phyloP scores from a whole-genome alignment of 2,888 invertebrate species.

The Ecdyonurus torrentis region DNA sequence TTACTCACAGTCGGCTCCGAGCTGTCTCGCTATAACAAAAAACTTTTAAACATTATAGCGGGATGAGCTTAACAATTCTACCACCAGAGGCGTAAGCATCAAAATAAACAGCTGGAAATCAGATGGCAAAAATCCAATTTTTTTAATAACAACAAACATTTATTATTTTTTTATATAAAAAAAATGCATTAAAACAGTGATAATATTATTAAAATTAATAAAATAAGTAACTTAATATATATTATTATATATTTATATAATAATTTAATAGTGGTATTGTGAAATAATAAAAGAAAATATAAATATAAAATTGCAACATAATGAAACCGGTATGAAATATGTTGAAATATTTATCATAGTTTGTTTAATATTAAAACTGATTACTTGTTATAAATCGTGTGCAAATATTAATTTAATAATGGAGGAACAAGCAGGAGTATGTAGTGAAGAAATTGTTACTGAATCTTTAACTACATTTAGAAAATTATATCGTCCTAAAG shows the following conservation, averaged over 20 bases:
- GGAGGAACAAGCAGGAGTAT: too few species aligned
- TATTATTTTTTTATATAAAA: background rate
- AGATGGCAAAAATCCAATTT: background rate
- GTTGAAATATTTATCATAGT: too few species aligned
- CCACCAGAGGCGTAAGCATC: background rate
- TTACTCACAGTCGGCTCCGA: too few species aligned
- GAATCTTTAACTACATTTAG: background rate
- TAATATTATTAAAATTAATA: background rate
- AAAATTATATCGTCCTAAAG: slow-evolving; percentile 34
- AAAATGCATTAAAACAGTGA: too few species aligned
- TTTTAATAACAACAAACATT: background rate
- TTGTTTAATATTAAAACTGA: too few species aligned
- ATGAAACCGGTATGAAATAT: background rate
- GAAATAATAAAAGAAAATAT: background rate
- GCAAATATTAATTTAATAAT: background rate
- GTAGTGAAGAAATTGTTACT: too few species aligned
- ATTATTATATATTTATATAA: background rate
- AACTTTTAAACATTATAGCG: background rate
- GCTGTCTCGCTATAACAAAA: too few species aligned
- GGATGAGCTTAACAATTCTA: background rate
- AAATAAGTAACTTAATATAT: background rate
- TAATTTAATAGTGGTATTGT: too few species aligned
- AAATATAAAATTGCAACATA: background rate
- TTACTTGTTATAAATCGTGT: too few species aligned
- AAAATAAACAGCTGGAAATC: background rate